Evolutionary conservation across 2,113 vertebrate genomes (phyloP), one percentile per base, ranked within the genome.

Genomic region (Halcyon senegalensis): DNA sequence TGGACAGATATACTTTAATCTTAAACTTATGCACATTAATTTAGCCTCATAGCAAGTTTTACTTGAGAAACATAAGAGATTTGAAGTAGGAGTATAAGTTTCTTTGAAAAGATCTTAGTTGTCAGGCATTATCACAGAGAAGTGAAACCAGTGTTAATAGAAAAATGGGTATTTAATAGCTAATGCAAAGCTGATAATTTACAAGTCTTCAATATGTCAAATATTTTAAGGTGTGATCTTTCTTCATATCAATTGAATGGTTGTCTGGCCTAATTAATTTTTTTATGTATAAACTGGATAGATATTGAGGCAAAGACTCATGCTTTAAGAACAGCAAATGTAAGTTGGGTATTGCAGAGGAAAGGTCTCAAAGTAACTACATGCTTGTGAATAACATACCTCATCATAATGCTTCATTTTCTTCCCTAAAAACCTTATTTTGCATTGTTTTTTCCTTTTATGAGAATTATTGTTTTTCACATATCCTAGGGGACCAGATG

Each of bases 381-480:
- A 51, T 20, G 9, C 79, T 96, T 91, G 44, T 37, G 67, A 94
- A 93, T 93, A 80, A 80, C 43, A 53, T 35, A 50, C 31, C 17
- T 92, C 68, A 20, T 43, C 55, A 35, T 46, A 60, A 11, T 41
- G 58, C 5, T 79, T 84, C 1, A 53, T n/a, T 94, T 90, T 68
- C 69, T 44, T 63, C 0, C 53, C 18, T 63, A 48, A 46, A 87
- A 93, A 69, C 7, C 17, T 48, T 74, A 91, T 91, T 97, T 96
- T 91, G 74, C 70, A 84, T 95, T 88, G 5, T 23, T 58, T 85
- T 68, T 95, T 68, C 74, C 25, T 92, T 94, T 89, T 95, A 53
- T 88, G 58, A 90, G 81, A 94, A 93, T 50, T 74, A 66, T 35
- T 72, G 37, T 50, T 94, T 94, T 96, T 93, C 59, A 74, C 72